phyloP scores from a whole-genome alignment of 2,797 vertebrate species.

The Sarcophilus harrisii region DNA sequence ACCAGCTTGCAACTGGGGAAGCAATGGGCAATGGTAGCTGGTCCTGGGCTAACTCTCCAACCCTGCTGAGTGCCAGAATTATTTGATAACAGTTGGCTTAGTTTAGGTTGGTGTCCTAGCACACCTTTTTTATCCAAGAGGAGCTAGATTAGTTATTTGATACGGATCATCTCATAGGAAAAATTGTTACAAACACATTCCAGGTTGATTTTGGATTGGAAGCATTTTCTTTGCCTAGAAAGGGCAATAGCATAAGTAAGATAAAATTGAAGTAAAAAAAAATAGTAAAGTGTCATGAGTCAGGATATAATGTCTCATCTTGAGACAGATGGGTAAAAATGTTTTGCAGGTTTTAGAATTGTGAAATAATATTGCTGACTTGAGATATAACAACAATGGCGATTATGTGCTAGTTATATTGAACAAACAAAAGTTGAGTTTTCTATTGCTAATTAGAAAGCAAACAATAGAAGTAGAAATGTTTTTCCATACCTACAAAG shows the following conservation, averaged over 20 bases:
- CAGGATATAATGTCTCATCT: background rate
- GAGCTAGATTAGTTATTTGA: slow-evolving; percentile 66
- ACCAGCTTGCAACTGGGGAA: too few relatives aligned
- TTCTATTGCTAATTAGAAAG: background rate
- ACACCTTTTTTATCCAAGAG: slow-evolving; percentile 67
- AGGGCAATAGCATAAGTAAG: background rate
- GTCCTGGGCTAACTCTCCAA: too few relatives aligned
- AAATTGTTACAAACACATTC: slow-evolving; percentile 29
- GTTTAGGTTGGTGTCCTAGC: slow-evolving; percentile 68
- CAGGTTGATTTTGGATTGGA: background rate
- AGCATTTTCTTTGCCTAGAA: slow-evolving; percentile 28
- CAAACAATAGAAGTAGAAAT: background rate
- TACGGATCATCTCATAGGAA: slow-evolving; percentile 47
- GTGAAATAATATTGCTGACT: background rate
- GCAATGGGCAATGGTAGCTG: too few relatives aligned
- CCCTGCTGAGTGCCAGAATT: too few relatives aligned
- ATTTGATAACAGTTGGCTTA: slow-evolving; percentile 45
- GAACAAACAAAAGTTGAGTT: background rate
- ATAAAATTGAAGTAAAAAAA: background rate
- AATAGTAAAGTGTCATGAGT: background rate
- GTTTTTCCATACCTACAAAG: background rate
- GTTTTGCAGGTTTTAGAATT: background rate
- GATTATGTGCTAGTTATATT: background rate
- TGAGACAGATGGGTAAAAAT: background rate
- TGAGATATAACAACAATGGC: slow-evolving; percentile 22